Conservation (phyloP, 2,113 vertebrate genomes). For the Tyrannus savana region DNA sequence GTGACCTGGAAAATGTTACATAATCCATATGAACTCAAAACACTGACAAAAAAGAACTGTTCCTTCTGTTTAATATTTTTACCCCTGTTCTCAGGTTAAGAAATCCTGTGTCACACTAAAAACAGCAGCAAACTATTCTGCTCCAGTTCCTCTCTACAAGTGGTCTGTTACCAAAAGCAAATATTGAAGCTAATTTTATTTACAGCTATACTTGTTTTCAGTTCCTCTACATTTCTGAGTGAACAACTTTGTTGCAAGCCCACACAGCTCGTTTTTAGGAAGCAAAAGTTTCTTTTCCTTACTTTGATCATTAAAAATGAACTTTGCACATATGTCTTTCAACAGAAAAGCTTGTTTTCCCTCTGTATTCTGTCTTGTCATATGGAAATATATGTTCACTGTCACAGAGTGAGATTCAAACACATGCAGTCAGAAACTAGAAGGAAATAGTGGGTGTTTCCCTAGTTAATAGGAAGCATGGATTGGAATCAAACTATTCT, state of each 20-base stretch:
- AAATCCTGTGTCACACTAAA: background rate
- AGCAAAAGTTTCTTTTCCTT: background rate
- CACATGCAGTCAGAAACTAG: background rate
- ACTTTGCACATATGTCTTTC: fast-evolving
- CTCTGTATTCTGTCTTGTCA: background rate
- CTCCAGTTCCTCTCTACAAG: background rate
- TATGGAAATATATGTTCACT: background rate
- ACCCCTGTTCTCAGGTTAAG: background rate
- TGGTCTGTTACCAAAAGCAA: background rate
- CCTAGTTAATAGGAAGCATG: background rate
- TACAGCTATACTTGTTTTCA: background rate
- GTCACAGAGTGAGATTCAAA: background rate
- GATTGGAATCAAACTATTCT: background rate
- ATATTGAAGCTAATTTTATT: background rate
- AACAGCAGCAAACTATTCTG: background rate
- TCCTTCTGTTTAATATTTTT: background rate
- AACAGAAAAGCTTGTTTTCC: background rate
- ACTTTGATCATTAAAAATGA: background rate
- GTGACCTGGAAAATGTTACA: background rate
- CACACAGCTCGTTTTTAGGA: background rate
- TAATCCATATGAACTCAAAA: background rate
- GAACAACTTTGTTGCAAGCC: background rate
- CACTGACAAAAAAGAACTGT: background rate
- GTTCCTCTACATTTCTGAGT: background rate
- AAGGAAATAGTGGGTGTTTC: background rate